These are phyloP conservation scores for Eilema sororculum DNA, from an alignment of 2,888 invertebrate species.

Conservation along the genomic window DNA sequence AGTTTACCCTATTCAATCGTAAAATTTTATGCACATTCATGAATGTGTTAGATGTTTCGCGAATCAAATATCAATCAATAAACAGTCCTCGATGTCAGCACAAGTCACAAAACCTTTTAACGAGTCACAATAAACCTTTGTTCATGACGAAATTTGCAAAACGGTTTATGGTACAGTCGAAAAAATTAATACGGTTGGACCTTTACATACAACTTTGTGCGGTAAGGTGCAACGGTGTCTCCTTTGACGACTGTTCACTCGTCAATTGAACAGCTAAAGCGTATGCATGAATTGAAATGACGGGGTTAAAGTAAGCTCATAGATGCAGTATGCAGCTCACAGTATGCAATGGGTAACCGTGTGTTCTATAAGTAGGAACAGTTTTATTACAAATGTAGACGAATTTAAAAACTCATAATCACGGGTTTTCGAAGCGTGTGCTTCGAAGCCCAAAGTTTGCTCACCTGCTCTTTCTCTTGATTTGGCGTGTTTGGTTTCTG, in stretches of 20 bases:
- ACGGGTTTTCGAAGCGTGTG: too few species aligned
- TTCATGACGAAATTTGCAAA: slow-evolving; percentile 52
- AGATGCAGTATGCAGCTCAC: too few species aligned
- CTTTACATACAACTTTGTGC: too few species aligned
- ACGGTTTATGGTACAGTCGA: slow-evolving; percentile 43
- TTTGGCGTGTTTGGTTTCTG: too few species aligned
- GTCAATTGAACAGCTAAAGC: slow-evolving; percentile 35
- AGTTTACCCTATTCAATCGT: neutral
- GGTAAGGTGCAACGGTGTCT: too few species aligned
- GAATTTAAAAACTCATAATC: too few species aligned
- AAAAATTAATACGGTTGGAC: too few species aligned
- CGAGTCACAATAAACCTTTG: slow-evolving; percentile 59
- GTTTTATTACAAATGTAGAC: too few species aligned
- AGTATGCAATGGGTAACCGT: neutral
- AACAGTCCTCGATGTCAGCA: slow-evolving; percentile 58
- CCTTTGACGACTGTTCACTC: too few species aligned
- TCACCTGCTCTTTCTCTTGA: too few species aligned
- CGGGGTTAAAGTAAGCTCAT: neutral
- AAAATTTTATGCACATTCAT: slow-evolving; percentile 2
- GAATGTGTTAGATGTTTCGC: slow-evolving; percentile 31
- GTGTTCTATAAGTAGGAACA: too few species aligned
- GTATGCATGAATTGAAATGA: neutral
- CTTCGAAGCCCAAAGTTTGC: too few species aligned
- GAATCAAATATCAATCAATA: slow-evolving; percentile 58
- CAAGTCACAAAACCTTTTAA: slow-evolving; percentile 61